Conservation (phyloP, 2,888 invertebrate genomes). For the Tenthredo mesomela region DNA sequence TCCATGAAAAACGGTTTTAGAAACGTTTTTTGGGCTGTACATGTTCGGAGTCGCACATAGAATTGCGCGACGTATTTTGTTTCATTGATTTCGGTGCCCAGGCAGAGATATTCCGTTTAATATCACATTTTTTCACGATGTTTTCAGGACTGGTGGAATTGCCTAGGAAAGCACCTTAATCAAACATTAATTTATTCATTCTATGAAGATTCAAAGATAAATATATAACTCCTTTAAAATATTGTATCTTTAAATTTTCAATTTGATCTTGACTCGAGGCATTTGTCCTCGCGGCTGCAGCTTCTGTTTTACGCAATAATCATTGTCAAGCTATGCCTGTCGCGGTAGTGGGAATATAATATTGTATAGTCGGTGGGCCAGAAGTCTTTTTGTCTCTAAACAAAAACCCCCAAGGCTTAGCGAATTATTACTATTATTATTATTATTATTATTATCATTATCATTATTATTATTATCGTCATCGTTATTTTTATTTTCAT, state of each 20-base stretch:
- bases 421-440: neutral
- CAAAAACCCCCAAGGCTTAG: neutral
- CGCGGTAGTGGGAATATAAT: neutral
- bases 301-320: constrained; percentile 18
- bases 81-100: no score
- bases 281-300: neutral
- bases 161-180: no score
- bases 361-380: neutral
- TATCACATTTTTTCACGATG: no score
- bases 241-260: neutral
- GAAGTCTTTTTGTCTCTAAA: neutral
- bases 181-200: no score
- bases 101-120: no score
- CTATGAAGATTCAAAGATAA: no score
- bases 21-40: no score
- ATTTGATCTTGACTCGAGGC: constrained; percentile 14
- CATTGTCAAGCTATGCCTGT: neutral
- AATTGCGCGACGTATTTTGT: no score
- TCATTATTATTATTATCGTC: neutral
- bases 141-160: no score
- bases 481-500: neutral
- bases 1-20: no score
- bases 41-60: no score
- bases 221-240: no score
- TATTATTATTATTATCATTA: neutral